Conservation (phyloP, 2,888 invertebrate genomes). For the Eutolmus rufibarbis region DNA sequence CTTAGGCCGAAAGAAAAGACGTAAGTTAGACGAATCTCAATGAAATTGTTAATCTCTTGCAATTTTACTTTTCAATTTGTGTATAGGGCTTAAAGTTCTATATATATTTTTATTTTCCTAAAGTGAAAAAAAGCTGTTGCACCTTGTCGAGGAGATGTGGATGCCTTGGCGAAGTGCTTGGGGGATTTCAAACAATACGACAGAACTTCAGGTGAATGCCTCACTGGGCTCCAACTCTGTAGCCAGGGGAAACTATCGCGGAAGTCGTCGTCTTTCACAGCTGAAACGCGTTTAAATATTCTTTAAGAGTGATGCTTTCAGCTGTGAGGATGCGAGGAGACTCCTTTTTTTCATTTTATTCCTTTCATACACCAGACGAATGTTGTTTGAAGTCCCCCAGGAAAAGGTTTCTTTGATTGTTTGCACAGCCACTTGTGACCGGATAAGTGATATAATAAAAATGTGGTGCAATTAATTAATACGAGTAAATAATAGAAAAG, state of each 20-base stretch:
- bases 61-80: neutral
- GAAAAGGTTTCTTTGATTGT: neutral
- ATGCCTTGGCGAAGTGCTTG: neutral
- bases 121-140: neutral
- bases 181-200: neutral
- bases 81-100: neutral
- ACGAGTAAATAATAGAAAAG: neutral
- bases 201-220: neutral
- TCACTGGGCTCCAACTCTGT: neutral
- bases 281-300: neutral
- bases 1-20: slow-evolving; percentile 4
- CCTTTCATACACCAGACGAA: neutral
- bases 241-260: neutral
- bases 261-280: neutral
- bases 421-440: neutral
- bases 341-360: neutral
- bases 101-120: neutral
- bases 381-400: neutral
- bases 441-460: neutral
- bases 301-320: neutral
- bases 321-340: neutral
- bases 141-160: neutral
- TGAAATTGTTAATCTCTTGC: neutral
- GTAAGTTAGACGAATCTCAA: slow-evolving; percentile 8
- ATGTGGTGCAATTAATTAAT: neutral